Evolutionary conservation across 2,113 vertebrate species (phyloP).

Genomic region (Hypocryptadius cinnamomeus): DNA sequence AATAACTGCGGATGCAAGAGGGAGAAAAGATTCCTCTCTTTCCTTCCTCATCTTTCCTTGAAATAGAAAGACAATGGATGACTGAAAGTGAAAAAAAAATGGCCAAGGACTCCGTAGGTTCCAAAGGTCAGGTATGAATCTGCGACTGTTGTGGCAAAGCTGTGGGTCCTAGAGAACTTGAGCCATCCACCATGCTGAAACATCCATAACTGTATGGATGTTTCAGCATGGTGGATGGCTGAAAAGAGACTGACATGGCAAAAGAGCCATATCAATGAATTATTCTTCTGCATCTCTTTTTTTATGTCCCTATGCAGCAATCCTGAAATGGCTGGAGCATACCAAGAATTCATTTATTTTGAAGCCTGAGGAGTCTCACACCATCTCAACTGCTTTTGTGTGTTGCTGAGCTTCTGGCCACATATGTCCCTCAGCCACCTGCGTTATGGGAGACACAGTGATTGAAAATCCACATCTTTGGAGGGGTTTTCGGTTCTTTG

Average conservation of each 20-base stretch:
- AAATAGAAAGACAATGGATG: background rate
- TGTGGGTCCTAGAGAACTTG: rapidly evolving
- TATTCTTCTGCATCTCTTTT: background rate
- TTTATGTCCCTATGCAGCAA: background rate
- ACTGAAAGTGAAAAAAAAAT: background rate
- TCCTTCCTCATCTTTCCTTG: background rate
- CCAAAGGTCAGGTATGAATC: background rate
- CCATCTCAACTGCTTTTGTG: background rate
- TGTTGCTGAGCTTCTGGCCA: background rate
- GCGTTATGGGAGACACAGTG: background rate
- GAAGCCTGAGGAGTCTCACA: background rate
- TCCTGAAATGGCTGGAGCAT: background rate
- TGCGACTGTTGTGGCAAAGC: background rate
- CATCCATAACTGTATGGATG: background rate
- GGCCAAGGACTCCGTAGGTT: background rate
- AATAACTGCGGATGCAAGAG: background rate
- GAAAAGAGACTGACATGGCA: background rate
- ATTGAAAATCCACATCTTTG: background rate
- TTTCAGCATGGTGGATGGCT: background rate
- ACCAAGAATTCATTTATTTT: background rate
- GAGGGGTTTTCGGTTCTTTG: rapidly evolving
- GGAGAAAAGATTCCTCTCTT: background rate
- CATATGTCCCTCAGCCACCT: background rate
- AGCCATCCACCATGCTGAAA: background rate
- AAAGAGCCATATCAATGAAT: background rate